Percentiles rank a stretch among this genome's conserved stretches.
Conservation (phyloP, 2,888 invertebrate species). For the Tachina fera region DNA sequence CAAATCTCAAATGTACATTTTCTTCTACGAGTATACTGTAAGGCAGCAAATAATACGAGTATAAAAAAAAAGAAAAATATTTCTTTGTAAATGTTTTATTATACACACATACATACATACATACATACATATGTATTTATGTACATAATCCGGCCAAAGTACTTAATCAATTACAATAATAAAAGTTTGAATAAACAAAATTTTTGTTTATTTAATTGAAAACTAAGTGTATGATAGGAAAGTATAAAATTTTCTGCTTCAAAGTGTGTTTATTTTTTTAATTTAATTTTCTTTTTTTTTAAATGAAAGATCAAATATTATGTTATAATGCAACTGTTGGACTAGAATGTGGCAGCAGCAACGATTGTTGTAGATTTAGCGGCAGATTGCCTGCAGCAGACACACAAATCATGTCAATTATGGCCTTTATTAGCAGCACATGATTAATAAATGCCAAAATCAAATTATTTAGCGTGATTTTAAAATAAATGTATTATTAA, state of each 20-base stretch:
- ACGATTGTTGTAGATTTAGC: not conserved
- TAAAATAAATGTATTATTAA: not conserved
- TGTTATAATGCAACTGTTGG: constrained; percentile 38
- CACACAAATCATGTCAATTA: constrained; percentile 56
- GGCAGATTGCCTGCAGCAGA: constrained; percentile 32
- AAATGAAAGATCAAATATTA: constrained; percentile 45
- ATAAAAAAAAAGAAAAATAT: not conserved
- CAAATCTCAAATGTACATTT: not conserved
- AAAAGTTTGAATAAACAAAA: constrained; percentile 40
- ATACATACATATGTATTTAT: not conserved
- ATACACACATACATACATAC: too few relatives aligned
- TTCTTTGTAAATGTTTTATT: not conserved
- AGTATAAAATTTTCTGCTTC: constrained; percentile 3
- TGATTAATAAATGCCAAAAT: constrained; percentile 60
- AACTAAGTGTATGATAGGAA: not conserved
- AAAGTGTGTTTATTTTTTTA: constrained; percentile 53
- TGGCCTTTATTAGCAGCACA: constrained; percentile 59
- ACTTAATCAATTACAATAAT: constrained; percentile 55
- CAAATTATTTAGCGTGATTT: constrained; percentile 18
- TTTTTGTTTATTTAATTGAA: constrained; percentile 30
- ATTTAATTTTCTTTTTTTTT: not conserved
- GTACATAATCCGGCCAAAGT: not conserved
- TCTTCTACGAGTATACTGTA: too few relatives aligned
- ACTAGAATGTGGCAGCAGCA: constrained; percentile 12
- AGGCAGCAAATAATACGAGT: not conserved